phyloP scores from a whole-genome alignment of 1,140 invertebrate genomes.

The Piezodorus guildinii region DNA sequence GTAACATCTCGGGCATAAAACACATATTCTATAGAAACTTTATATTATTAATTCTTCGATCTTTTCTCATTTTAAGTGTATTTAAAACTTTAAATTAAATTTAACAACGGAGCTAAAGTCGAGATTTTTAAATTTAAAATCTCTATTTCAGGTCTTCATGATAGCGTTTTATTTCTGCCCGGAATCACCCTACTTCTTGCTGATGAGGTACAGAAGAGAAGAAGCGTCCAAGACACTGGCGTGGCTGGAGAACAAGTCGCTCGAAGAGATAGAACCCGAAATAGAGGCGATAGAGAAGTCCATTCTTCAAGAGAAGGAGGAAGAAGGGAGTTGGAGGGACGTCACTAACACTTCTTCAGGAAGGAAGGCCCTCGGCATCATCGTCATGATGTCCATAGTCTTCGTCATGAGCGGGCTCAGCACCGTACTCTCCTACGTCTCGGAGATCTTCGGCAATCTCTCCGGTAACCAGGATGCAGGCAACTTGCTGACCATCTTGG shows the following conservation, averaged over 20 bases:
- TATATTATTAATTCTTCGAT: too few species aligned
- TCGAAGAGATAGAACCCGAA: constrained; percentile 22
- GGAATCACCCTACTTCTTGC: constrained; percentile 64
- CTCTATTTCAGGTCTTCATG: constrained; percentile 32
- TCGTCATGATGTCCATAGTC: constrained; percentile 21
- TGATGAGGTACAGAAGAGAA: constrained; percentile 44
- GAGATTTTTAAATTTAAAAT: too few species aligned
- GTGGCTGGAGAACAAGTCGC: constrained; percentile 43
- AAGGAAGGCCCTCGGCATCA: constrained; percentile 24
- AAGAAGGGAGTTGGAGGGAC: constrained; percentile 23
- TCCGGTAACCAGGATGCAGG: neutral
- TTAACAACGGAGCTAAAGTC: too few species aligned
- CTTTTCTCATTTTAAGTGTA: too few species aligned
- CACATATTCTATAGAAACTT: too few species aligned
- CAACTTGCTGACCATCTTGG: constrained; percentile 5
- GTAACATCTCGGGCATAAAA: too few species aligned
- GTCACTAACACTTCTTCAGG: constrained; percentile 19
- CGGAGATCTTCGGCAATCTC: constrained; percentile 23
- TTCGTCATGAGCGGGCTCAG: constrained; percentile 25
- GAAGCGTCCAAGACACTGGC: constrained; percentile 51
- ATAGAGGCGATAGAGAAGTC: constrained; percentile 23
- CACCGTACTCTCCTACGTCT: constrained; percentile 25
- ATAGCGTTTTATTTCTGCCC: constrained; percentile 35
- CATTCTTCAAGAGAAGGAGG: constrained; percentile 4
- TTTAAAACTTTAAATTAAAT: too few species aligned